Conservation (phyloP, 2,113 vertebrate genomes). For the Tupaia tana region DNA sequence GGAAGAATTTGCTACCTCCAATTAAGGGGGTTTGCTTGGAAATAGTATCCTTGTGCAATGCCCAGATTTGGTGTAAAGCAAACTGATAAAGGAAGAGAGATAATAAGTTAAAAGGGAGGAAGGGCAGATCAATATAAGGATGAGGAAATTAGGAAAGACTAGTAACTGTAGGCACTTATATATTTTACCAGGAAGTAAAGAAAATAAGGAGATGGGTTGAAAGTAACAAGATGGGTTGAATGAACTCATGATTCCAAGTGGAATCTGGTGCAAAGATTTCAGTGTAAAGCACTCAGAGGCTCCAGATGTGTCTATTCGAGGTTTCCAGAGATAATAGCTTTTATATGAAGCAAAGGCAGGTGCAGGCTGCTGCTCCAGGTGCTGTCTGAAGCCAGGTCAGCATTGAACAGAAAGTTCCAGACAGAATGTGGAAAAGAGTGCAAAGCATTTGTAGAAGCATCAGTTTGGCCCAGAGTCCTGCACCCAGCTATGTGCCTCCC, state of each 20-base stretch:
- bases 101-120: neutral
- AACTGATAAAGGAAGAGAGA: neutral
- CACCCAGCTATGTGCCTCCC: neutral
- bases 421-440: neutral
- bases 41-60: neutral
- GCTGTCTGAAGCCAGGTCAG: conserved; percentile 20
- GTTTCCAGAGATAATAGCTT: neutral
- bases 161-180: neutral
- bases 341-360: neutral
- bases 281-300: neutral
- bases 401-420: neutral
- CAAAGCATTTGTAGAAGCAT: neutral
- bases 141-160: neutral
- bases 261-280: neutral
- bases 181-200: neutral
- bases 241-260: neutral
- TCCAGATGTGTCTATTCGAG: neutral
- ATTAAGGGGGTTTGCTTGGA: neutral
- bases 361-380: neutral
- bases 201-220: neutral
- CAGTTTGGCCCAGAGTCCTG: neutral
- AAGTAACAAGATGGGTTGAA: neutral
- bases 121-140: neutral
- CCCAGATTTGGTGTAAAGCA: neutral
- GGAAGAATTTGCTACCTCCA: neutral